These are phyloP conservation scores for Australoheros facetus DNA, from an alignment of 2,797 vertebrate genomes.

Conservation along the genomic window DNA sequence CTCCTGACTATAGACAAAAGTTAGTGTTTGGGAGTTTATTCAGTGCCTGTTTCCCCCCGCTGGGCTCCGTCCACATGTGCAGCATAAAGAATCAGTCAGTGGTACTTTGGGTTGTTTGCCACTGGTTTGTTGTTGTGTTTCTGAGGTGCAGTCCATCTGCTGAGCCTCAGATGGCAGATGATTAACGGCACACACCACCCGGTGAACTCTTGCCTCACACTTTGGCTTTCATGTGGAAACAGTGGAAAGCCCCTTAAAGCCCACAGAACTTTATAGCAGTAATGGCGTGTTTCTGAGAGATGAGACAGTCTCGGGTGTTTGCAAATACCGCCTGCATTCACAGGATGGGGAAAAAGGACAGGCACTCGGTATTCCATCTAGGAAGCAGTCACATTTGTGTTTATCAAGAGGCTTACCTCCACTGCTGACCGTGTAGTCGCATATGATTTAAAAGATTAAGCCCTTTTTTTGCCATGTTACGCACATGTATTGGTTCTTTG, in stretches of 20 bases:
- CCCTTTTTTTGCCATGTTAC: not conserved
- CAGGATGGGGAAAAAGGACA: not conserved
- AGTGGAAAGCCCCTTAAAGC: not conserved
- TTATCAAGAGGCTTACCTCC: not conserved
- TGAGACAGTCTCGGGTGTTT: not conserved
- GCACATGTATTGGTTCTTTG: not conserved
- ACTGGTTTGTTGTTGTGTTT: slow-evolving; percentile 1
- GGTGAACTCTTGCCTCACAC: not conserved
- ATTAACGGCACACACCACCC: not conserved
- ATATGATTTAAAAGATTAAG: not conserved
- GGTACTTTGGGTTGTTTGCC: not conserved
- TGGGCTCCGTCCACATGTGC: not conserved
- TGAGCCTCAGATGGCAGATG: slow-evolving; percentile 21
- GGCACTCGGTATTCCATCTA: not conserved
- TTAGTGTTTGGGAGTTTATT: not conserved
- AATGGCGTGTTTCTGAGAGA: not conserved
- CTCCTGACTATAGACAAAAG: not conserved
- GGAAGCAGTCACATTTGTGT: not conserved
- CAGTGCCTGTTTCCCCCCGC: not conserved
- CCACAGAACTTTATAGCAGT: not conserved
- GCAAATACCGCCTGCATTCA: not conserved
- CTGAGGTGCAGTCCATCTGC: slow-evolving; percentile 35
- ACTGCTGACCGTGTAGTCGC: not conserved
- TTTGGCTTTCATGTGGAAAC: not conserved
- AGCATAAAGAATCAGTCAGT: not conserved